Percentiles rank a stretch among this genome's conserved stretches.
Conservation (phyloP, 2,888 invertebrate species). For the Temnothorax unifasciatus region DNA sequence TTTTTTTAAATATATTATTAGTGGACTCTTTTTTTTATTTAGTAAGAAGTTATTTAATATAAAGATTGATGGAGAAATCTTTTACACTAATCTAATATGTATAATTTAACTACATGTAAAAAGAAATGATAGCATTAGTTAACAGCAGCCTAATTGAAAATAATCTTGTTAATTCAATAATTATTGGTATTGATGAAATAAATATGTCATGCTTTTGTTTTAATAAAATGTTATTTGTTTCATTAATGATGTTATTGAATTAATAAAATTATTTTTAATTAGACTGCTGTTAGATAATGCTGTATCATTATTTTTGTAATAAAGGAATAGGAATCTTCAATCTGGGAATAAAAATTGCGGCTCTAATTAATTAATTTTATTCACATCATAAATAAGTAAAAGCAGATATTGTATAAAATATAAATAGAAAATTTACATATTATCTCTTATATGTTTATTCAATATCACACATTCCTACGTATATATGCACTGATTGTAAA, state of each 20-base stretch:
- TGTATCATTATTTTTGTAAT: neutral
- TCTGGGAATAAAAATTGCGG: neutral
- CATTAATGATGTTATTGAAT: neutral
- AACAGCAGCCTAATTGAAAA: neutral
- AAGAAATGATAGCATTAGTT: no score
- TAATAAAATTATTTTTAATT: neutral
- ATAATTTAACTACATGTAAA: neutral
- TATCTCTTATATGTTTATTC: neutral
- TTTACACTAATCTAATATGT: neutral
- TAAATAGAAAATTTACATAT: slow-evolving; percentile 9
- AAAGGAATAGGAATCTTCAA: neutral
- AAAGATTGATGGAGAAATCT: neutral
- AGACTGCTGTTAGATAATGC: neutral
- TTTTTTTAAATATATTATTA: no score
- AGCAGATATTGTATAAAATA: neutral
- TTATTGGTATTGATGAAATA: neutral
- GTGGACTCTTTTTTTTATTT: no score
- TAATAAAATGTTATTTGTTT: no score
- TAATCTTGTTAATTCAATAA: neutral
- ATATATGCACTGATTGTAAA: neutral
- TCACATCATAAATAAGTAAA: slow-evolving; percentile 14
- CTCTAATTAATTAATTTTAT: slow-evolving; percentile 14
- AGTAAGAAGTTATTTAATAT: neutral
- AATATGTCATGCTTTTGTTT: no score
- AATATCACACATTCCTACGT: neutral